Percentiles rank a stretch among this genome's conserved stretches.
Conservation (phyloP, 2,113 vertebrate species). For the Cathartes aura region DNA sequence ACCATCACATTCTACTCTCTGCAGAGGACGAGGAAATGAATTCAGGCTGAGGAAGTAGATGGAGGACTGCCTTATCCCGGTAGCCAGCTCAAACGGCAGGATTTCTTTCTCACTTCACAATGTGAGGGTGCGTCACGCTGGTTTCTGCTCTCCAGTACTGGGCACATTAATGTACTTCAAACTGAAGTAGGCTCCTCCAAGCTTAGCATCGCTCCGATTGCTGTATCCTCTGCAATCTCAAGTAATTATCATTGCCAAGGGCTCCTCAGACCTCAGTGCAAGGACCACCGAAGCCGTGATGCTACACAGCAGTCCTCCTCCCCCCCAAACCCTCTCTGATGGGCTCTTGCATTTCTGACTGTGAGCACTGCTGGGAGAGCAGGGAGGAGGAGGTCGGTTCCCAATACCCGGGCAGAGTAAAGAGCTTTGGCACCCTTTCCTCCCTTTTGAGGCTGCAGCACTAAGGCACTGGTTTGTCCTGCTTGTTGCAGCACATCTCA, state of each 20-base stretch:
- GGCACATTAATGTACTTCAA: not conserved
- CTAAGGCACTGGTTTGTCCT: not conserved
- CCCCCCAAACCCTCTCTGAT: not conserved
- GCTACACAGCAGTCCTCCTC: not conserved
- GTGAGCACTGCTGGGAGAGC: not conserved
- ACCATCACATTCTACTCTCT: not conserved
- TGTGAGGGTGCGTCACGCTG: not conserved
- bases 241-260: not conserved
- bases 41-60: not conserved
- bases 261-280: not conserved
- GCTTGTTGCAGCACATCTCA: not conserved
- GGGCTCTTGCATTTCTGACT: not conserved
- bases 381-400: not conserved
- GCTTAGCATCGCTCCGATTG: not conserved
- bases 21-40: not conserved
- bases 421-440: not conserved
- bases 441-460: rapidly evolving
- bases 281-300: rapidly evolving
- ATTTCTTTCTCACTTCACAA: not conserved
- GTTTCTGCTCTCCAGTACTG: not conserved
- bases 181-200: not conserved
- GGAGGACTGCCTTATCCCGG: not conserved
- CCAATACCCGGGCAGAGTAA: not conserved
- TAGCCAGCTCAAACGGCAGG: not conserved
- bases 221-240: not conserved